phyloP scores from a whole-genome alignment of 2,113 vertebrate genomes.

The Taurulus bubalis region DNA sequence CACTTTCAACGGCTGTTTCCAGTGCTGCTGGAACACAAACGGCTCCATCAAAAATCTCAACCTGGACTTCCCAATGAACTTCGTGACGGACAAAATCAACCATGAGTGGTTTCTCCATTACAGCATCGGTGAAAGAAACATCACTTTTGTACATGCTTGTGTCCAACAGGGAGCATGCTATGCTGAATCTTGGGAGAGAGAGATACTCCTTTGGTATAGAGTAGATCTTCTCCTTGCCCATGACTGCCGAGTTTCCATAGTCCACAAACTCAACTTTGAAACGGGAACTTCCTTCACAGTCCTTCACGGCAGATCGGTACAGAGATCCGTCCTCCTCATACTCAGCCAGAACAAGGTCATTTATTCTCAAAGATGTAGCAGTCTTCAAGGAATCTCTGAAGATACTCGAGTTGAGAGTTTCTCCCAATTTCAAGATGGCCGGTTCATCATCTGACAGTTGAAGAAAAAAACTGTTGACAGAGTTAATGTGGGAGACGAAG shows the following conservation, averaged over 20 bases:
- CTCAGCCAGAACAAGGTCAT: constrained; percentile 83
- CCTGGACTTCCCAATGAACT: constrained; percentile 83
- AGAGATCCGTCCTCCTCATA: constrained; percentile 79
- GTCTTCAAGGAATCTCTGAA: constrained; percentile 50
- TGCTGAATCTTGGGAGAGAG: constrained; percentile 82
- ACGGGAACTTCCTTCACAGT: constrained; percentile 41
- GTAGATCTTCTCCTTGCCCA: constrained; percentile 80
- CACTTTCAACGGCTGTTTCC: constrained; percentile 1
- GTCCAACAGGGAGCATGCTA: constrained; percentile 82
- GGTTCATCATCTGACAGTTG: constrained; percentile 86
- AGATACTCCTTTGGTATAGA: constrained; percentile 79
- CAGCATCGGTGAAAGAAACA: constrained; percentile 73
- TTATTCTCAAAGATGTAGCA: constrained; percentile 45
- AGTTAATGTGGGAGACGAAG: constrained; percentile 82
- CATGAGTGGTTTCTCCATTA: constrained; percentile 77
- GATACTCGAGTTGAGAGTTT: constrained; percentile 79
- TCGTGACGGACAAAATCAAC: constrained; percentile 85
- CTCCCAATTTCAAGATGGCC: constrained; percentile 78
- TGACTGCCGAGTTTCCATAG: constrained; percentile 85
- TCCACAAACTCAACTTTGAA: constrained; percentile 90
- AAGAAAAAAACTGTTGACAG: constrained; percentile 84
- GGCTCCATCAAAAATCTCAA: constrained; percentile 74
- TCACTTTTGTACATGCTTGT: constrained; percentile 51
- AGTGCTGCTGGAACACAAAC: background rate
- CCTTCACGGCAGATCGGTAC: constrained; percentile 86